Percentiles rank a stretch among this genome's conserved stretches.
Conservation (phyloP, 2,797 vertebrate species). For the Columba guinea region DNA sequence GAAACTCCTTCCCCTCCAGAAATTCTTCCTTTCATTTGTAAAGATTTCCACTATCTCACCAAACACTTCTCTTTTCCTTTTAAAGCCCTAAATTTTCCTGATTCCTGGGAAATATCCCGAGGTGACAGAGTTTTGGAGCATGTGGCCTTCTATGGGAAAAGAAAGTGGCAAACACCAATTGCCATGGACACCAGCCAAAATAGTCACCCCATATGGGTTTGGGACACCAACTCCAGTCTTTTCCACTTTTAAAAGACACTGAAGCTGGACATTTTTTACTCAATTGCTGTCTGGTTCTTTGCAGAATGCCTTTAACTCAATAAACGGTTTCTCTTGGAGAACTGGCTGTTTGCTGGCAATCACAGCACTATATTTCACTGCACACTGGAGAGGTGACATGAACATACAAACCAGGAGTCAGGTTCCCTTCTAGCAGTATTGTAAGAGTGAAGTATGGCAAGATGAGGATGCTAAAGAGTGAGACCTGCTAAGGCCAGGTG, state of each 20-base stretch:
- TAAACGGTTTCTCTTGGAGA: neutral
- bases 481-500: neutral
- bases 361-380: neutral
- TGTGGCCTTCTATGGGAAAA: neutral
- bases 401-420: neutral
- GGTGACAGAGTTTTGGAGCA: neutral
- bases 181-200: neutral
- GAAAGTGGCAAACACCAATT: neutral
- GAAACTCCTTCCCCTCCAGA: neutral
- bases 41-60: neutral
- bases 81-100: slow-evolving; percentile 2
- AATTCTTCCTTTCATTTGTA: neutral
- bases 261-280: neutral
- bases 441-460: neutral
- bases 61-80: neutral
- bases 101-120: neutral
- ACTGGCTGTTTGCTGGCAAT: neutral
- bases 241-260: neutral
- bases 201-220: neutral
- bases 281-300: neutral
- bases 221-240: neutral
- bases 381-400: neutral
- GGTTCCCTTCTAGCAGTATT: neutral
- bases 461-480: neutral
- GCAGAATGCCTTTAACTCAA: neutral